Evolutionary conservation across 2,888 invertebrate species (phyloP).

Genomic region (Metacarcinus magister): DNA sequence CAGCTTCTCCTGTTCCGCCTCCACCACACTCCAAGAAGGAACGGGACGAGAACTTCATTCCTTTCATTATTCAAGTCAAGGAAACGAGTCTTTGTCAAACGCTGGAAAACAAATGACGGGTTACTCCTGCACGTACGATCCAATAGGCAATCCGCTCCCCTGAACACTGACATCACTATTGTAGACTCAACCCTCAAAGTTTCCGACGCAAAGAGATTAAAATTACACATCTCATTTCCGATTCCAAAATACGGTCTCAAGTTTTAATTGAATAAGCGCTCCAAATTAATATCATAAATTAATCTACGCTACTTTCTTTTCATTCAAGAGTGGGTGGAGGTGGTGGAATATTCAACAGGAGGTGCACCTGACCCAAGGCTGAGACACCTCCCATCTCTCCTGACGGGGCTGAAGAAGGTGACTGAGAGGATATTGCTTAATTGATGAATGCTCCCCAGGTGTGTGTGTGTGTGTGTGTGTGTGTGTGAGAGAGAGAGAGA

Average conservation of each 20-base stretch:
- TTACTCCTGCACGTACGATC: neutral
- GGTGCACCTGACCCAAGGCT: neutral
- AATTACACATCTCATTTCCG: neutral
- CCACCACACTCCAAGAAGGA: neutral
- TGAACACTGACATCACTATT: neutral
- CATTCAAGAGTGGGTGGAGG: neutral
- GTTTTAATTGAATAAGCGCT: conserved; percentile 34
- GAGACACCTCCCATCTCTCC: neutral
- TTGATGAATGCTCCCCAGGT: neutral
- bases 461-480: conserved; percentile 28
- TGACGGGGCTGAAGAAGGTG: neutral
- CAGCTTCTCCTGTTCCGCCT: neutral
- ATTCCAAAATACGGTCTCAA: neutral
- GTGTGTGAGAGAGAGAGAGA: conserved; percentile 42
- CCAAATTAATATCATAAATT: conserved; percentile 37
- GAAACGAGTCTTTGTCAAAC: neutral
- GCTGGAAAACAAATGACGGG: no score
- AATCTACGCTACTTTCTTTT: neutral
- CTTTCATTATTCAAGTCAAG: neutral
- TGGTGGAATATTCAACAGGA: neutral
- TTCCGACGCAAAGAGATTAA: neutral
- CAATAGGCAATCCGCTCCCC: neutral
- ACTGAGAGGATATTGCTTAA: neutral
- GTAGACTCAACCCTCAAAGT: neutral
- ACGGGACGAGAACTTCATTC: neutral